Conservation (phyloP, 1,140 invertebrate species). For the Hypsibius dujardini region DNA sequence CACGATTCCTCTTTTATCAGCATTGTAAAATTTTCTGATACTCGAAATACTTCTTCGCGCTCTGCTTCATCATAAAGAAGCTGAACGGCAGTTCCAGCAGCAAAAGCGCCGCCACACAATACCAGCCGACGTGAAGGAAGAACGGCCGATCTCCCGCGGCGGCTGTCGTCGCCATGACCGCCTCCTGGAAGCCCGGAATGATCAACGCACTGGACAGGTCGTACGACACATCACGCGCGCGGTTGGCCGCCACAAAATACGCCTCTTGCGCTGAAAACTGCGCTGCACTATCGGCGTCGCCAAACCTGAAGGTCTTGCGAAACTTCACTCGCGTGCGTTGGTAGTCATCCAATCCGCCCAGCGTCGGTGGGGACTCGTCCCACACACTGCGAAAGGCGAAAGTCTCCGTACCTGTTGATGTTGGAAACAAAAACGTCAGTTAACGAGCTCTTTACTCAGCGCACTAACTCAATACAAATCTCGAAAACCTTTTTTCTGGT, state of each 20-base stretch:
- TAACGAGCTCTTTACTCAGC: no score
- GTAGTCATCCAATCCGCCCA: not conserved
- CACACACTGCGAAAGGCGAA: no score
- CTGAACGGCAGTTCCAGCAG: constrained; percentile 8
- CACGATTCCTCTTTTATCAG: no score
- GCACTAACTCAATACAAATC: no score
- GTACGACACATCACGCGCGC: not conserved
- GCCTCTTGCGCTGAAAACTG: not conserved
- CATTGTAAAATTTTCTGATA: not conserved
- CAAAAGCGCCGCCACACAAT: not conserved
- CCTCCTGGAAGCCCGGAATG: not conserved
- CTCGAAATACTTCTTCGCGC: not conserved
- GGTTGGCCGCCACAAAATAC: not conserved
- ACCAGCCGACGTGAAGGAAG: not conserved
- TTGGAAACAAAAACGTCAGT: no score
- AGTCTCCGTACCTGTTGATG: no score
- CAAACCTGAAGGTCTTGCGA: not conserved
- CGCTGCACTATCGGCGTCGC: not conserved
- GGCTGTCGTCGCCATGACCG: not conserved
- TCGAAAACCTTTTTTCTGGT: no score
- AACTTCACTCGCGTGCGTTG: not conserved
- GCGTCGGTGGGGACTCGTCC: no score
- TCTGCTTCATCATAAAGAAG: not conserved
- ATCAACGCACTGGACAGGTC: not conserved
- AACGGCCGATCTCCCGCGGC: not conserved